Percentiles rank a stretch among this genome's conserved stretches.
These are phyloP conservation scores for Unio delphinus DNA, from an alignment of 2,888 invertebrate species.

Conservation along the genomic window DNA sequence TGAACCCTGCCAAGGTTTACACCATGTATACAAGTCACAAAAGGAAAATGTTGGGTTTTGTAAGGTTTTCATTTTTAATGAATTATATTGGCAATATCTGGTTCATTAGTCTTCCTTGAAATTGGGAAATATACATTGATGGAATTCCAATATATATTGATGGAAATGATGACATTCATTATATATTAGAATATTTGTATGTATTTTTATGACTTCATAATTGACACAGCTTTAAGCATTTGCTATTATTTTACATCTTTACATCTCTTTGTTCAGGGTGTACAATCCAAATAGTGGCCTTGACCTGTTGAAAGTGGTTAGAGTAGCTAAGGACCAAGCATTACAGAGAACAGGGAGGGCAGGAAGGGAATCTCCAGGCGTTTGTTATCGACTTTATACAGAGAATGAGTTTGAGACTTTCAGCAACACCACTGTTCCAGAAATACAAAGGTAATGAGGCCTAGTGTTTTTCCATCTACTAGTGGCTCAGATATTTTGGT, in stretches of 20 bases:
- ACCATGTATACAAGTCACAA: too few relatives aligned
- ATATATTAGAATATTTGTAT: too few relatives aligned
- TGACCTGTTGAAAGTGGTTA: conserved; percentile 85
- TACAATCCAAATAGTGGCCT: conserved; percentile 87
- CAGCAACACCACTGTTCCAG: conserved; percentile 83
- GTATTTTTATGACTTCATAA: too few relatives aligned
- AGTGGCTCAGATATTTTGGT: neutral
- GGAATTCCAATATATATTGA: too few relatives aligned
- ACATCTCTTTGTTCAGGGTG: conserved; percentile 65
- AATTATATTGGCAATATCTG: too few relatives aligned
- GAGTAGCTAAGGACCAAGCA: conserved; percentile 91
- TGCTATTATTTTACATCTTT: neutral
- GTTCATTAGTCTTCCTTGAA: too few relatives aligned
- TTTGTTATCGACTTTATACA: conserved; percentile 90
- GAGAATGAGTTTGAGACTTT: conserved; percentile 82
- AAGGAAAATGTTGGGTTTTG: too few relatives aligned
- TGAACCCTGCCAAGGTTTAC: too few relatives aligned
- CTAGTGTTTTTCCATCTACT: neutral
- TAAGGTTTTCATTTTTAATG: too few relatives aligned
- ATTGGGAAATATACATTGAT: too few relatives aligned
- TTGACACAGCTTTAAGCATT: too few relatives aligned
- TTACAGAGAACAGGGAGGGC: conserved; percentile 95
- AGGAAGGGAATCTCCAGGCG: conserved; percentile 86
- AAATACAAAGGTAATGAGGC: conserved; percentile 79
- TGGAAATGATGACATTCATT: too few relatives aligned